Conservation (phyloP, 2,888 invertebrate genomes). For the Heterodera filipjevi region DNA sequence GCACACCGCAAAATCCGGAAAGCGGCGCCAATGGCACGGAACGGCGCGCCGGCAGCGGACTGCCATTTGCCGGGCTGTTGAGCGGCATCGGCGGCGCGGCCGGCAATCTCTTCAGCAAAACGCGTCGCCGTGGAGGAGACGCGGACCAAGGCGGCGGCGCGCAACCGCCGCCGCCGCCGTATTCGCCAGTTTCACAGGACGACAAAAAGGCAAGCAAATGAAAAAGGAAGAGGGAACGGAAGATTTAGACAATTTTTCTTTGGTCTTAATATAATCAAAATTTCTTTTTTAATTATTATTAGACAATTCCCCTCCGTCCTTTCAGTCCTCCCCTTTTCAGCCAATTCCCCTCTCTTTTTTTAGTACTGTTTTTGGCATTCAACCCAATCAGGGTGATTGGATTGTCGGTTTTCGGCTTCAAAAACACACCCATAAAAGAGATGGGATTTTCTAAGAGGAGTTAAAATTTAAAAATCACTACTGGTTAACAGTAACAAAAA, state of each 20-base stretch:
- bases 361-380: no score
- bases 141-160: slow-evolving; percentile 39
- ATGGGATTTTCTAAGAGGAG: no score
- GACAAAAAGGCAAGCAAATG: slow-evolving; percentile 12
- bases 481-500: no score
- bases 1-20: background rate
- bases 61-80: slow-evolving; percentile 21
- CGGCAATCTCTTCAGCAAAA: slow-evolving; percentile 24
- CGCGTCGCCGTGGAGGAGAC: slow-evolving; percentile 32
- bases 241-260: background rate
- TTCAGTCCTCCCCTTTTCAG: no score
- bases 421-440: no score
- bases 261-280: background rate
- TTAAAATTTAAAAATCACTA: no score
- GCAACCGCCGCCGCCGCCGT: slow-evolving; percentile 24
- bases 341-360: no score
- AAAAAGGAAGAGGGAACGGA: slow-evolving; percentile 33
- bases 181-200: slow-evolving; percentile 8
- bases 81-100: slow-evolving; percentile 32
- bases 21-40: background rate
- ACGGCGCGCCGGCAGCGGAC: slow-evolving; percentile 28
- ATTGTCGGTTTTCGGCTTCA: no score
- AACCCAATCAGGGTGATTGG: no score
- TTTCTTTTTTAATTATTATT: no score
- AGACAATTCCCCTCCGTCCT: no score